Evolutionary conservation across 1,140 invertebrate genomes (phyloP).

Genomic region (Macrobrachium rosenbergii): DNA sequence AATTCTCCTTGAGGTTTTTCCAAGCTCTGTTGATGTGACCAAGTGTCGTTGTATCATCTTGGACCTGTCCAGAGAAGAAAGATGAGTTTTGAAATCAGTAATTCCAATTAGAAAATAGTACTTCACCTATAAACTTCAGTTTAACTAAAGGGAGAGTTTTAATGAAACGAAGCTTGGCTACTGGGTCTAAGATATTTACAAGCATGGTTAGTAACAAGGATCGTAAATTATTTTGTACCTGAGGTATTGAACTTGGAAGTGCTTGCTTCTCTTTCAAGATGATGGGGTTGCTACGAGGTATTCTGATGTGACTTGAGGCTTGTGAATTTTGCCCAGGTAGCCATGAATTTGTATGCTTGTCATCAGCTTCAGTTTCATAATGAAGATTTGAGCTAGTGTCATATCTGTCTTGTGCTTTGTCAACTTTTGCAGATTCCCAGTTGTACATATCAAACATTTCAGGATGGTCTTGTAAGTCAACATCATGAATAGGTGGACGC

Average conservation of each 20-base stretch:
- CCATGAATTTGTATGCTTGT: neutral
- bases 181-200: neutral
- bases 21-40: too few relatives aligned
- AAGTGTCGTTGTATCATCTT: too few relatives aligned
- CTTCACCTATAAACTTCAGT: conserved; percentile 27
- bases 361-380: neutral
- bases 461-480: conserved; percentile 27
- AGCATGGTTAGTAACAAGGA: neutral
- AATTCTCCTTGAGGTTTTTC: too few relatives aligned
- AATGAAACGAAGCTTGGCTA: neutral
- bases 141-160: neutral
- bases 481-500: conserved; percentile 21
- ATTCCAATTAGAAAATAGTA: conserved; percentile 22
- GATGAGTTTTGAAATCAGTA: conserved; percentile 5
- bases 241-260: neutral
- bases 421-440: conserved; percentile 28
- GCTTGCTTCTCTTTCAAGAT: neutral
- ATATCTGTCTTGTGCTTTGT: neutral
- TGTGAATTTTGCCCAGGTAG: neutral
- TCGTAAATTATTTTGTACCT: neutral
- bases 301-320: neutral
- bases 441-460: conserved; percentile 35
- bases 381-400: neutral
- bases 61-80: neutral
- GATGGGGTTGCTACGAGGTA: too few relatives aligned